Base-by-base conservation (phyloP, 2,797 vertebrate genomes). In the Lagodon rhomboides region DNA sequence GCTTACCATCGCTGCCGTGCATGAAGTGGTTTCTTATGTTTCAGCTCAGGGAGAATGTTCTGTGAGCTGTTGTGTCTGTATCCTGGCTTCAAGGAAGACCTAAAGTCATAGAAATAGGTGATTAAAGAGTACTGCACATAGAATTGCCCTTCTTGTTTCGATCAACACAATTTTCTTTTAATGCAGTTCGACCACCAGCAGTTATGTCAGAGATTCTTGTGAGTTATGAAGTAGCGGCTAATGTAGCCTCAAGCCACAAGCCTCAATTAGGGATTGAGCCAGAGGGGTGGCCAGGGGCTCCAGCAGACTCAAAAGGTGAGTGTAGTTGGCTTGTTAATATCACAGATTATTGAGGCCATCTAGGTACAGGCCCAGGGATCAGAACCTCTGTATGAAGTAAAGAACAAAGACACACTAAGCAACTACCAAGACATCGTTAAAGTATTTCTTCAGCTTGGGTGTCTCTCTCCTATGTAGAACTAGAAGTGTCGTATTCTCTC, bases 21-120 rank as follows among this genome's bases (percentile, higher is more conserved):
- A 61, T 62, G 67, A 83, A 91, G 85, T 84, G 77, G 64, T 79
- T 91, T 88, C 73, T 77, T 75, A 55, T 90, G 84, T 91, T 77
- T 79, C 55, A 65, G 70, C 68, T 50, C 53, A 51, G 63, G 58
- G 59, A 22, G 22, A 68, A 51, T 74, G 30, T 78, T 63, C 38
- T 80, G 44, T 64, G 60, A 70, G 66, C 46, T 58, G 12, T 61
- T 27, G 51, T 16, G 16, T 54, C 1, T 12, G 60, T 50, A 12
- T 67, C 49, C 46, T 18, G 8, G 34, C 49, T 62, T 61, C 38
- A 38, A 63, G 18, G 12, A 65, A 70, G 34, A 60, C 4, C n/a
- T 15, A 38, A 23, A 68, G 9, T n/a, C 5, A 0, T 34, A 47
- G n/a, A 47, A 50, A 62, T 43, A 23, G 20, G 10, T 23, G 30